Conservation (phyloP, 2,797 vertebrate genomes). For the Sebastes aleutianus region DNA sequence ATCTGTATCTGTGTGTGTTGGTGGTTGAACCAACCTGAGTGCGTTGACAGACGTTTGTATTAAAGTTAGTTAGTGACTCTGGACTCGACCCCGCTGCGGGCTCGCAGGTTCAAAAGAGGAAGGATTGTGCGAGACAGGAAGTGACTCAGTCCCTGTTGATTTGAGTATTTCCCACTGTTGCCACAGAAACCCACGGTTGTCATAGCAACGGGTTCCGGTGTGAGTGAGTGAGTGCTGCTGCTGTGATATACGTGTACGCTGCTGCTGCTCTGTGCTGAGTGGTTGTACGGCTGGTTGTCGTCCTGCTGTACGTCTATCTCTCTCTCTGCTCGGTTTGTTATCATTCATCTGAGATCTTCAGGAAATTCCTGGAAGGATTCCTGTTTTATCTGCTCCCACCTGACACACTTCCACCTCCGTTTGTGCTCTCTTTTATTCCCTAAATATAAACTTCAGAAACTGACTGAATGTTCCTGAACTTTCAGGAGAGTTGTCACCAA, state of each 20-base stretch:
- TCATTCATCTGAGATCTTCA: not conserved
- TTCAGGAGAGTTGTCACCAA: not conserved
- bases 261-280: not conserved
- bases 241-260: not conserved
- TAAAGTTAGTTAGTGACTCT: not conserved
- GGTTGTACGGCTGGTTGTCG: not conserved
- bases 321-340: not conserved
- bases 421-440: not conserved
- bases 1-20: not conserved
- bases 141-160: conserved; percentile 83
- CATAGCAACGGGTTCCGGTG: conserved; percentile 79
- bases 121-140: conserved; percentile 77
- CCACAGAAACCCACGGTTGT: conserved; percentile 74
- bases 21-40: not conserved
- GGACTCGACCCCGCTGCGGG: not conserved
- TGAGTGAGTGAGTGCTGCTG: not conserved
- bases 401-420: not conserved
- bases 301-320: not conserved
- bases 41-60: not conserved
- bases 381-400: not conserved
- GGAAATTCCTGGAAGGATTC: conserved; percentile 6
- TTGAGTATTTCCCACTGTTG: conserved; percentile 70
- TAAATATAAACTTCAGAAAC: too few species aligned
- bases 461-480: not conserved
- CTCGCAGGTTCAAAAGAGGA: conserved; percentile 65